These are phyloP conservation scores for Caenorhabditis virilis DNA, from an alignment of 2,888 invertebrate genomes.

Conservation along the genomic window DNA sequence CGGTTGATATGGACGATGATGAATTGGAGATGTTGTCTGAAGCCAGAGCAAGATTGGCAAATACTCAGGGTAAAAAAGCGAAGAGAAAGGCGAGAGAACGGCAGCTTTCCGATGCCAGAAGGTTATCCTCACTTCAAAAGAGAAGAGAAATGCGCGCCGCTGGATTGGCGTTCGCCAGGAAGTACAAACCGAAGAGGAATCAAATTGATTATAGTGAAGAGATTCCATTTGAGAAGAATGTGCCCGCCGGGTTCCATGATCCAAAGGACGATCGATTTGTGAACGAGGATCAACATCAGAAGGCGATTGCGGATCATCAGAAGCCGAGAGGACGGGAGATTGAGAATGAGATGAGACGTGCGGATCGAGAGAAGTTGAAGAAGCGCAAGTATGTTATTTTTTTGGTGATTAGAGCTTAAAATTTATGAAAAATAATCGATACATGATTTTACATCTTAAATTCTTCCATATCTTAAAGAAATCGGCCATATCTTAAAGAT, in stretches of 20 bases:
- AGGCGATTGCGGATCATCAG: conserved; percentile 55
- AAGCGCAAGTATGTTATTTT: conserved; percentile 75
- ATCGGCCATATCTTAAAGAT: no score
- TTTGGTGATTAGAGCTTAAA: no score
- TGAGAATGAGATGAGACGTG: conserved; percentile 81
- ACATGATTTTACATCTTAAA: no score
- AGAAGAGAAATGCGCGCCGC: conserved; percentile 95
- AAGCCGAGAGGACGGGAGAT: conserved; percentile 52
- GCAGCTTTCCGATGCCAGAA: conserved; percentile 93
- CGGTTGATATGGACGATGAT: conserved; percentile 99
- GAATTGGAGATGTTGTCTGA: conserved; percentile 99
- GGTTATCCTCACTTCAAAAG: conserved; percentile 94
- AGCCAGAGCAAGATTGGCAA: conserved; percentile 94
- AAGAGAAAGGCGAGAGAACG: conserved; percentile 86
- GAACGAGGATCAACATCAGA: conserved; percentile 46
- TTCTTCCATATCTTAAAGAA: no score
- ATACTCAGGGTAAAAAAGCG: conserved; percentile 86
- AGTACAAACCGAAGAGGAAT: conserved; percentile 57
- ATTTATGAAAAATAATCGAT: no score
- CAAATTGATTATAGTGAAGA: conserved; percentile 90
- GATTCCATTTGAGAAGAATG: conserved; percentile 78
- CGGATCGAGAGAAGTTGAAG: conserved; percentile 92
- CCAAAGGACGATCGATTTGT: conserved; percentile 81
- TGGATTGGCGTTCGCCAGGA: conserved; percentile 76
- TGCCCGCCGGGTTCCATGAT: conserved; percentile 84